Conservation (phyloP, 2,888 invertebrate genomes). For the Drosophila recens region DNA sequence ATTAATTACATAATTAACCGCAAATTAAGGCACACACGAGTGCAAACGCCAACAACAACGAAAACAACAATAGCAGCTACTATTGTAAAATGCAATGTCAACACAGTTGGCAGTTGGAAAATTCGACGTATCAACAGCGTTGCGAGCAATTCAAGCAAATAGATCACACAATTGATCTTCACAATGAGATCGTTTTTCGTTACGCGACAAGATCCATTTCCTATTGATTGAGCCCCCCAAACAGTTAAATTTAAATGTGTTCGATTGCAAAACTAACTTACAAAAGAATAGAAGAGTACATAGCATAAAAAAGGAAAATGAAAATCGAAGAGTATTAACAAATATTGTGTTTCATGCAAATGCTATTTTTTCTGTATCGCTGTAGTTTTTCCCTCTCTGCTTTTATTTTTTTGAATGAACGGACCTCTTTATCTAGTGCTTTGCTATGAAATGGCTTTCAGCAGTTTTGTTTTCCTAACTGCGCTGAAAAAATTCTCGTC, state of each 20-base stretch:
- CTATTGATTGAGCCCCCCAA: conserved; percentile 3
- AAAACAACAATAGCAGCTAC: conserved; percentile 10
- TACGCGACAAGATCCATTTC: conserved; percentile 4
- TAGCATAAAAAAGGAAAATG: conserved; percentile 2
- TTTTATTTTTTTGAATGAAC: too few species aligned
- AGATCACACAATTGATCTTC: conserved; percentile 29
- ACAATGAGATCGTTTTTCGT: conserved; percentile 13
- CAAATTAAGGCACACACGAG: conserved; percentile 74
- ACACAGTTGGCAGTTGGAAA: conserved; percentile 57
- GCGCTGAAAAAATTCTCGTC: neutral
- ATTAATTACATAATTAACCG: conserved; percentile 81
- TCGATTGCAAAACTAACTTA: conserved; percentile 16
- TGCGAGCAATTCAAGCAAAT: conserved; percentile 27
- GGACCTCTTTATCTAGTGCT: conserved; percentile 15
- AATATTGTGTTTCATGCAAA: conserved; percentile 67
- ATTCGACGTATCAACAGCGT: conserved; percentile 13
- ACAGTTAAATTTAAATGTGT: conserved; percentile 16
- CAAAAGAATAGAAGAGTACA: conserved; percentile 7
- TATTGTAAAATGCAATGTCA: conserved; percentile 43
- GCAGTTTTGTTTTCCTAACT: conserved; percentile 4
- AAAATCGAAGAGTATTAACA: conserved; percentile 24
- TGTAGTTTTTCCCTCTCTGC: conserved; percentile 4
- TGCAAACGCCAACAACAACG: conserved; percentile 32
- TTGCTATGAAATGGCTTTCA: conserved; percentile 7
- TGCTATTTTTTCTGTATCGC: conserved; percentile 57